Base-by-base conservation (phyloP, 2,888 invertebrate species). In the Eumerus sabulonum region DNA sequence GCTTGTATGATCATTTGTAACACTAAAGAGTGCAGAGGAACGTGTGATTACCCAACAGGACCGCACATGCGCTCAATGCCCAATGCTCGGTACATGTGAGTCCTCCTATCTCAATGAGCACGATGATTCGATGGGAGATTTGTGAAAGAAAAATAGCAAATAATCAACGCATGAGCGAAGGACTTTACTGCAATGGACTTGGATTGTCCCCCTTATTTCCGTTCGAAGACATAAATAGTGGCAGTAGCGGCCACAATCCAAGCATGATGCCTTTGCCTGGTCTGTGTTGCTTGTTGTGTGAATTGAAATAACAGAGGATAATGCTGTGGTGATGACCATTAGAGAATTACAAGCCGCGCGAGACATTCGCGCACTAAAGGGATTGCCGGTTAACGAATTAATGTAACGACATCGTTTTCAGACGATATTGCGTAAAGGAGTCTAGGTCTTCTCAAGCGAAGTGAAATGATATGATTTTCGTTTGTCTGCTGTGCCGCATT, bases 1-100 rank as follows among this genome's bases (percentile, higher is more conserved):
- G 79, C 79, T 70, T 79, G 74, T 68, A 54, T 50, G 74, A 74
- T 79, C 79, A 79, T 79, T 79, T 79, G 74, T 79, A 79, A 79
- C 79, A 74, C 79, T 79, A 74, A 79, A 74, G 79, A 64, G 79
- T 60, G 17, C 48, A 72, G 45, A 35, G 40, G 47, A 42, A 63
- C 73, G 63, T 38, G 48, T 54, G 54, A 27, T 45, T 53, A 27
- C 50, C 50, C 48, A 59, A 59, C 53, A 53, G 70, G 77, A 77
- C 77, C 77, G 68, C 79, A 74, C 73, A 79, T 63, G 67, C 35
- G 63, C 59, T 56, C 17, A 12, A 16, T 7, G 9, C 36, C 35
- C 11, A 9, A 27, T 51, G 68, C 19, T 42, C 14, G 38, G 17
- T 16, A 14, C 45, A 35, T 16, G 47, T 47, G 53, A n/a, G n/a